Conservation (phyloP, 1,140 invertebrate species). For the Cepaea nemoralis region DNA sequence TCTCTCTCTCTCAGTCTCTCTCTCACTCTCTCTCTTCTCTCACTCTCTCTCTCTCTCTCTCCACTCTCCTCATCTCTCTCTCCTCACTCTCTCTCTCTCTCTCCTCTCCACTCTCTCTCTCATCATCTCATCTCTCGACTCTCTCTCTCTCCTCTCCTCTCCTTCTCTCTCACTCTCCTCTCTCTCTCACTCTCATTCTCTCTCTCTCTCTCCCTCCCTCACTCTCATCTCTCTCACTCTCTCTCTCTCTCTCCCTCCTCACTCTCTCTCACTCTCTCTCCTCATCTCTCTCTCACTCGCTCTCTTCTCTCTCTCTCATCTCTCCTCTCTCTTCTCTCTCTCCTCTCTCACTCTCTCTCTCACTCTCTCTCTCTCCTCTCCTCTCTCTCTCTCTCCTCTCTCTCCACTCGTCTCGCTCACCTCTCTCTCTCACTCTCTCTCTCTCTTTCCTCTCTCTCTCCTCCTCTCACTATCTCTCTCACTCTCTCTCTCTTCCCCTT, state of each 20-base stretch:
- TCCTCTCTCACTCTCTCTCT: neutral
- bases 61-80: neutral
- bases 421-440: no score
- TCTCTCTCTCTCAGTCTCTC: neutral
- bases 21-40: neutral
- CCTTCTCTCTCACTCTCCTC: neutral
- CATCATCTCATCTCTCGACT: neutral
- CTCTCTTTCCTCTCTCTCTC: no score
- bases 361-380: conserved; percentile 4
- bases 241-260: neutral
- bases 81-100: neutral
- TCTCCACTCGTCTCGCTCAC: no score
- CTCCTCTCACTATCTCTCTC: no score
- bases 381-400: neutral
- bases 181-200: no score
- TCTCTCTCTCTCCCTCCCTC: no score
- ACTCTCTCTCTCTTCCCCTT: no score
- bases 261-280: neutral
- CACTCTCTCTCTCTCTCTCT: neutral
- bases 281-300: neutral
- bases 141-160: neutral
- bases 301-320: no score
- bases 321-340: neutral
- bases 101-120: neutral
- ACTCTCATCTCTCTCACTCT: no score